Evolutionary conservation across 2,797 vertebrate species (phyloP), one percentile per base, ranked within the genome.

Genomic region (Triplophysa bombifrons): DNA sequence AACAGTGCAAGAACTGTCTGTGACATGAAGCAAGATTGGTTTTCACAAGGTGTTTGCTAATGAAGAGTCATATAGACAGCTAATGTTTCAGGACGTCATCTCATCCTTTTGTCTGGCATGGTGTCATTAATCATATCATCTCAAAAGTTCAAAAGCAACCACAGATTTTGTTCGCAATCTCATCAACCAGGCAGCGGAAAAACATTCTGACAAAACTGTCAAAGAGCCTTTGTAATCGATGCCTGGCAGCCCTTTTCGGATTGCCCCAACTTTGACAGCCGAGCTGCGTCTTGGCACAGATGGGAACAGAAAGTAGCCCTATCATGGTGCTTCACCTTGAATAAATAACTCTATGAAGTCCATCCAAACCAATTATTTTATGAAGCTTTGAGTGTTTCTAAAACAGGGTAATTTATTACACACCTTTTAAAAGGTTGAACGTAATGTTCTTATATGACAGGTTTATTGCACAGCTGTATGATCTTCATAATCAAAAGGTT

Each of bases 191-290:
- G 61, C 6, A 56, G 76, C 51, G 19, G 63, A 61, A 83, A 82
- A 85, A 64, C 12, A 9, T 78, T 81, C 71, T 84, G 83, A 83
- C 81, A 84, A 87, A 84, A 86, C 75, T 84, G 83, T 78, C 78
- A 65, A 22, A 38, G 51, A 55, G 65, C 34, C 51, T 66, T 78
- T 81, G 51, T 67, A 72, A 72, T 73, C 41, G 38, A 60, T 72
- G 64, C 75, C 73, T 75, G 65, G 58, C 72, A 79, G 81, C 72
- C 38, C 25, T 65, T 71, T 80, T 74, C 56, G 55, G 63, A 61
- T 63, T 50, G 1, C 20, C 34, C 19, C 64, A 25, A 58, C 53
- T 68, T 22, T 77, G 63, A 80, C 72, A 83, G 58, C 38, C 16
- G 41, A 77, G 41, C 76, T 74, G 60, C 55, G 73, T 44, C 69